Percentiles rank a stretch among this genome's conserved stretches.
phyloP scores from a whole-genome alignment of 2,797 vertebrate genomes.

The Brachymystax lenok region DNA sequence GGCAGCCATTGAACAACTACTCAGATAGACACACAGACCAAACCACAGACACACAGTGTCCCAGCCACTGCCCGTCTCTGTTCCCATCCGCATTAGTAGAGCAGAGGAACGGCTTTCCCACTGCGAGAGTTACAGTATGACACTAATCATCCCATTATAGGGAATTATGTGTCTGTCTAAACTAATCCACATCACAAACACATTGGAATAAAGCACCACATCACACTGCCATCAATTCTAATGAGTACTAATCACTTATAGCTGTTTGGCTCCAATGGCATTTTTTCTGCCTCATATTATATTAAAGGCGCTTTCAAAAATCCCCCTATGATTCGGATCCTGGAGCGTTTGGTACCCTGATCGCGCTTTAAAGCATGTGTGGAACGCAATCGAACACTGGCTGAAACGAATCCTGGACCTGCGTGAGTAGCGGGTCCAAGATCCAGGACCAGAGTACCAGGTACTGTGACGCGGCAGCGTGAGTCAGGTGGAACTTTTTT shows the following conservation, averaged over 20 bases:
- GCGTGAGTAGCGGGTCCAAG: too few relatives aligned
- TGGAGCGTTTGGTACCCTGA: too few relatives aligned
- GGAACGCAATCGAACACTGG: too few relatives aligned
- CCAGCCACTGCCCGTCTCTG: not conserved
- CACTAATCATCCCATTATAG: conserved; percentile 12
- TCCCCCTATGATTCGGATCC: too few relatives aligned
- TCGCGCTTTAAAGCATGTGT: too few relatives aligned
- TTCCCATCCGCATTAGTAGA: too few relatives aligned
- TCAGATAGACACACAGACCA: conserved; percentile 24
- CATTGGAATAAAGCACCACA: conserved; percentile 10
- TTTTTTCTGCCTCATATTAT: conserved; percentile 18
- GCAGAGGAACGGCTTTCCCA: conserved; percentile 10
- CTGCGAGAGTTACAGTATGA: not conserved
- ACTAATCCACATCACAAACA: conserved; percentile 22
- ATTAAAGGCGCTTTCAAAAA: not conserved
- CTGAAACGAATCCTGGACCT: too few relatives aligned
- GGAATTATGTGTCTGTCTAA: conserved; percentile 34
- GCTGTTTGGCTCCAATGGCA: conserved; percentile 22
- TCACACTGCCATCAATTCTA: conserved; percentile 23
- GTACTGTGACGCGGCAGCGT: too few relatives aligned
- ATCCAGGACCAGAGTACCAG: too few relatives aligned
- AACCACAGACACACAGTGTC: conserved; percentile 3
- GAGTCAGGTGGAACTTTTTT: too few relatives aligned
- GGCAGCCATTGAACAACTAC: not conserved
- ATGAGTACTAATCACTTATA: conserved; percentile 38